These are phyloP conservation scores for Phengaris arion DNA, from an alignment of 2,888 invertebrate genomes.

Conservation along the genomic window DNA sequence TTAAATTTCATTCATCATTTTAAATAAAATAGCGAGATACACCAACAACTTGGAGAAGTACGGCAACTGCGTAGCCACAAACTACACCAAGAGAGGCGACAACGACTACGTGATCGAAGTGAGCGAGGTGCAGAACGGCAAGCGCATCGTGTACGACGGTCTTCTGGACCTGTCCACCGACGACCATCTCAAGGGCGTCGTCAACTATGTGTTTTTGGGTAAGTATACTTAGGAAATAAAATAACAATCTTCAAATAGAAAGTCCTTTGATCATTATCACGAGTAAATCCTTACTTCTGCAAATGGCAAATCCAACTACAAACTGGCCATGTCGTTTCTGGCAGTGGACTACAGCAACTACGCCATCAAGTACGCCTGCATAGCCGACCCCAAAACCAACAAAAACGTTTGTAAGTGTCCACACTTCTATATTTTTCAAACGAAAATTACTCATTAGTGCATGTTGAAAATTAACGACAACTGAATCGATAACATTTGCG, in stretches of 20 bases:
- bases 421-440: too few species aligned
- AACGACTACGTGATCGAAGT: neutral
- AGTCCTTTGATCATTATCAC: neutral
- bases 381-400: neutral
- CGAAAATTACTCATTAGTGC: too few species aligned
- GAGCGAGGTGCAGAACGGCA: slow-evolving; percentile 4
- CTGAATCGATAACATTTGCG: too few species aligned
- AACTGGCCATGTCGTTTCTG: neutral
- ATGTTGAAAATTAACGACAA: too few species aligned
- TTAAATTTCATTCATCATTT: too few species aligned
- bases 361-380: slow-evolving; percentile 17
- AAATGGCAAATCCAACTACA: slow-evolving; percentile 7
- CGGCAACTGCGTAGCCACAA: neutral
- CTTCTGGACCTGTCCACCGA: neutral
- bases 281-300: neutral
- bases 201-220: neutral
- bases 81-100: neutral
- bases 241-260: too few species aligned
- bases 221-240: neutral
- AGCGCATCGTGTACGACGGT: neutral
- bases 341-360: slow-evolving; percentile 6
- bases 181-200: neutral
- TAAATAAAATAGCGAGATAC: slow-evolving; percentile 16
- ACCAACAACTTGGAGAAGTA: neutral
- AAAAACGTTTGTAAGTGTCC: neutral